Base-by-base conservation (phyloP, 2,113 vertebrate genomes). In the Calidris pygmaea region DNA sequence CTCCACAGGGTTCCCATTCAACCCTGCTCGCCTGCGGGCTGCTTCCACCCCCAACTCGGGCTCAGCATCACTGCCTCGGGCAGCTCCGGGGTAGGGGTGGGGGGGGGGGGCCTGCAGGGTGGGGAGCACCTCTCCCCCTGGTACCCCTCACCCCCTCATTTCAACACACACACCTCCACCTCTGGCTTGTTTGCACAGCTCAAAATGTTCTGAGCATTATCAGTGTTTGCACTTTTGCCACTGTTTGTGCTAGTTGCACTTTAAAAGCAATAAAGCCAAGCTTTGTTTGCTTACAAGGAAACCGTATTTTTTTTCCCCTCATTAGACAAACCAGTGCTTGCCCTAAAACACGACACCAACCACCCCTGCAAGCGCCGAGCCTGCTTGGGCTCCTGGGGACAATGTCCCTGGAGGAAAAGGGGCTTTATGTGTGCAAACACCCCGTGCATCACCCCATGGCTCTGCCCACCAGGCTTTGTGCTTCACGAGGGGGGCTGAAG, bases 221-320 rank as follows among this genome's bases (percentile, higher is more conserved):
- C 95, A 93, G 67, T 95, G 85, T 95, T 96, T 96, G 95, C 95
- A 91, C 96, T 96, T 96, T 94, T 97, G 91, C 94, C 95, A 55
- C 89, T 96, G 87, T 96, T 97, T 96, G 94, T 90, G 90, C 89
- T 95, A 39, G 91, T 90, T 95, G 96, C 80, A 55, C 74, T 96
- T 92, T 93, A 87, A 90, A 78, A 76, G 86, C 94, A 96, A 91
- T 95, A 89, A 96, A 95, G 67, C 87, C 89, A 76, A 85, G 74
- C 72, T 82, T 62, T 95, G 89, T 96, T 96, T 95, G 91, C 91
- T 7, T 50, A 55, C 75, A 45, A 89, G 71, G 81, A 76, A 95
- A 45, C 27, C 0, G 0, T 41, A 8, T 4, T 45, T 63, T 85
- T 56, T 67, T 14, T 2, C 3, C 2, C 14, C 41, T 52, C 16